These are phyloP conservation scores for Astyanax mexicanus DNA, from an alignment of 2,797 vertebrate species.

Conservation along the genomic window DNA sequence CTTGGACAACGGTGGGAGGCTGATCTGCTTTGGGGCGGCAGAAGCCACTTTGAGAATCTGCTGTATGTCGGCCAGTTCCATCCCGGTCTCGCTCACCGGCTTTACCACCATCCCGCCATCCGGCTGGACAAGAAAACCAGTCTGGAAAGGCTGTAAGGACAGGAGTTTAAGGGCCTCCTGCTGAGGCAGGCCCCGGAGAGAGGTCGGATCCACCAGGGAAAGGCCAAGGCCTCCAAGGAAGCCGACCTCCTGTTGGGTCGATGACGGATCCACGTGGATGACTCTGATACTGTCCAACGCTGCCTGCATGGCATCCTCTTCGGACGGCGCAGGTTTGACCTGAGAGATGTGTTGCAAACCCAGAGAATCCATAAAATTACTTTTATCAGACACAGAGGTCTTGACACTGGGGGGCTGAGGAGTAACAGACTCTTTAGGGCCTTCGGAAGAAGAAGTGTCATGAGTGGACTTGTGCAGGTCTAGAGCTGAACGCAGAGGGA, in stretches of 20 bases:
- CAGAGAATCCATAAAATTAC: slow-evolving; percentile 84
- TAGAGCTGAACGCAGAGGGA: slow-evolving; percentile 89
- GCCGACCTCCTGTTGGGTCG: slow-evolving; percentile 74
- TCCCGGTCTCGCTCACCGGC: slow-evolving; percentile 82
- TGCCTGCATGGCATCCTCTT: slow-evolving; percentile 81
- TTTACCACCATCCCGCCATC: slow-evolving; percentile 88
- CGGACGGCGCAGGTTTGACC: slow-evolving; percentile 76
- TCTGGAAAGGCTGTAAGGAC: slow-evolving; percentile 91
- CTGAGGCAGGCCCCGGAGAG: slow-evolving; percentile 78
- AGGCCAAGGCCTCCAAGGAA: slow-evolving; percentile 68
- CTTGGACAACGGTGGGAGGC: slow-evolving; percentile 77
- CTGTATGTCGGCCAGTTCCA: slow-evolving; percentile 88
- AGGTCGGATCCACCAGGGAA: slow-evolving; percentile 84
- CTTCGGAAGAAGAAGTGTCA: slow-evolving; percentile 47
- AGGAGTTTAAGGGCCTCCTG: slow-evolving; percentile 87
- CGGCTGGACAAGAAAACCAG: slow-evolving; percentile 83
- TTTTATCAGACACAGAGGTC: slow-evolving; percentile 40
- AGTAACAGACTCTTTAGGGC: slow-evolving; percentile 24
- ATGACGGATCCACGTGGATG: slow-evolving; percentile 87
- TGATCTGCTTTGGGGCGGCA: slow-evolving; percentile 81
- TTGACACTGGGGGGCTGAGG: slow-evolving; percentile 18
- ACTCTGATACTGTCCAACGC: slow-evolving; percentile 88
- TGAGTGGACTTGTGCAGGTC: slow-evolving; percentile 84
- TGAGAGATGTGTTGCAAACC: slow-evolving; percentile 89
- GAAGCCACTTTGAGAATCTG: slow-evolving; percentile 96